Conservation (phyloP, 2,888 invertebrate species). For the Acheta domesticus region DNA sequence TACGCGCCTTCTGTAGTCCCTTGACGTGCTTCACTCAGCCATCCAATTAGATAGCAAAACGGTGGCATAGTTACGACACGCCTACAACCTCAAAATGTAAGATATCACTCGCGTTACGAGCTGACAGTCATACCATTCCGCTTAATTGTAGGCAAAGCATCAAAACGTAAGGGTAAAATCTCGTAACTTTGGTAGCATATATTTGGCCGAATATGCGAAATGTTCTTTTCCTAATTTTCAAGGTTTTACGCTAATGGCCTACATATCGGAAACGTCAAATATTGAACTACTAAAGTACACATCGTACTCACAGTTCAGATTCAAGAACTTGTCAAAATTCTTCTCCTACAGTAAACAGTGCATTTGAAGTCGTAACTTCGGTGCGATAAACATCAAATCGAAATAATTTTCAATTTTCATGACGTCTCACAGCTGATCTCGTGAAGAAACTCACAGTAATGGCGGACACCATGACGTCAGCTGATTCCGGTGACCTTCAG, state of each 20-base stretch:
- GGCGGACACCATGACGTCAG: conserved; percentile 36
- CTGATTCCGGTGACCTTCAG: conserved; percentile 30
- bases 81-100: conserved; percentile 18
- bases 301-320: not conserved
- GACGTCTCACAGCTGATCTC: conserved; percentile 39
- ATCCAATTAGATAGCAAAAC: not conserved
- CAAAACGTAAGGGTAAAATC: not conserved
- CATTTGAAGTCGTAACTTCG: conserved; percentile 12
- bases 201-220: not conserved
- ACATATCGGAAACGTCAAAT: conserved; percentile 32
- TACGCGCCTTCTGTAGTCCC: not conserved
- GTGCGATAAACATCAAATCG: not conserved
- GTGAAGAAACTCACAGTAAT: conserved; percentile 35
- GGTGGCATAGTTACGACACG: not conserved
- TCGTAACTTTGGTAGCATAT: not conserved
- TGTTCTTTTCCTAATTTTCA: conserved; percentile 23
- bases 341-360: not conserved
- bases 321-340: not conserved
- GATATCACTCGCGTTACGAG: not conserved
- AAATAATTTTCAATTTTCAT: conserved; percentile 29
- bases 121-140: not conserved
- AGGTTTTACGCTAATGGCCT: conserved; percentile 32
- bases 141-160: not conserved
- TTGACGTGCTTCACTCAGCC: not conserved
- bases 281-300: not conserved